Conservation (phyloP, 2,113 vertebrate genomes). For the Chloropsis cyanopogon region DNA sequence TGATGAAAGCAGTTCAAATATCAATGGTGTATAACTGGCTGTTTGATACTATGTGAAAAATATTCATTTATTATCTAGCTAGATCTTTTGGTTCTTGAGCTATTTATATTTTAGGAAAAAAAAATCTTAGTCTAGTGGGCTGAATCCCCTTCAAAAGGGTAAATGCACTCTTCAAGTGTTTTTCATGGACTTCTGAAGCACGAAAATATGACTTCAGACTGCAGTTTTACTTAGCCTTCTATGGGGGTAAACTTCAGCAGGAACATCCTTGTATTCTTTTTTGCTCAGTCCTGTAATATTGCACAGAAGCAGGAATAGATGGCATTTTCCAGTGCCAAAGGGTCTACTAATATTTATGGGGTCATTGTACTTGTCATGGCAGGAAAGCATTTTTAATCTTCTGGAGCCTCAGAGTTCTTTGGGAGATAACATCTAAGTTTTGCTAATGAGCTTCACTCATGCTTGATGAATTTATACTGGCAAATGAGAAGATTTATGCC, state of each 20-base stretch:
- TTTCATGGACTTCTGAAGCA: background rate
- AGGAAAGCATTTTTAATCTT: background rate
- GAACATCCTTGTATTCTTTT: background rate
- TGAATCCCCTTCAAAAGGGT: background rate
- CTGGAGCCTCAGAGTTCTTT: background rate
- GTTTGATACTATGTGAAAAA: background rate
- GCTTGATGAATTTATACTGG: background rate
- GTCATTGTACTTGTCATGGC: background rate
- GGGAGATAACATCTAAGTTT: background rate
- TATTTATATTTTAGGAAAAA: background rate
- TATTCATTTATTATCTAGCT: background rate
- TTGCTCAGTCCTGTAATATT: background rate
- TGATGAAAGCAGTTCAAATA: background rate
- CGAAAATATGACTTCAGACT: background rate
- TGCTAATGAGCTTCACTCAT: background rate
- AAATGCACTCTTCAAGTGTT: background rate
- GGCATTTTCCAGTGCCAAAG: conserved; percentile 11
- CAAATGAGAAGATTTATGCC: background rate
- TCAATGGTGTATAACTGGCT: background rate
- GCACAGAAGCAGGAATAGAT: background rate
- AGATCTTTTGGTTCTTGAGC: background rate
- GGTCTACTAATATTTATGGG: background rate
- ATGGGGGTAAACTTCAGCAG: background rate
- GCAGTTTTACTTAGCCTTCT: background rate
- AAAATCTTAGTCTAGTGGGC: background rate